A percentile compares a stretch with the other conserved stretches of the same genome.
Conservation (phyloP, 2,113 vertebrate species). For the Eubucco bourcierii region DNA sequence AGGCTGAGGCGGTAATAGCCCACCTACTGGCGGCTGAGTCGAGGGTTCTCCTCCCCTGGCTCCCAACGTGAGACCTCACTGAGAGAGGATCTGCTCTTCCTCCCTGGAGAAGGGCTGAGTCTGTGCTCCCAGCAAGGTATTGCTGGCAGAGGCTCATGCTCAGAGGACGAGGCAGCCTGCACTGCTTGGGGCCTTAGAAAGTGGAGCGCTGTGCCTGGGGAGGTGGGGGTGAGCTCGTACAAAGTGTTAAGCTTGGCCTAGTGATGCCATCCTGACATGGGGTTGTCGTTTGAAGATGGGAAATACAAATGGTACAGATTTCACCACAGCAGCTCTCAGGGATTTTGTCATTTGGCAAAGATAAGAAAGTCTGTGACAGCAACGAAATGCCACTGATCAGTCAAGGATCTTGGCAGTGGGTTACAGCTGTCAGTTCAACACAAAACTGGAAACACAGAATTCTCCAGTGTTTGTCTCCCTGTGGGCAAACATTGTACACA, state of each 20-base stretch:
- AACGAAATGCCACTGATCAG: background rate
- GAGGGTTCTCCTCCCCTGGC: background rate
- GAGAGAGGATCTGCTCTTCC: background rate
- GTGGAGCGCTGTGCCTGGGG: background rate
- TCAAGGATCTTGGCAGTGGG: background rate
- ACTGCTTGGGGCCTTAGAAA: background rate
- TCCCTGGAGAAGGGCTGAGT: background rate
- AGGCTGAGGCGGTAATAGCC: constrained; percentile 60
- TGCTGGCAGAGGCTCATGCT: background rate
- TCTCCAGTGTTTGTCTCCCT: background rate
- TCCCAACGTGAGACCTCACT: background rate
- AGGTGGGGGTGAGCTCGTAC: background rate
- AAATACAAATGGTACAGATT: constrained; percentile 52
- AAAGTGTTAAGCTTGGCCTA: constrained; percentile 58
- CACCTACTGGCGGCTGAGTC: constrained; percentile 34
- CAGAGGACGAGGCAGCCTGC: constrained; percentile 1
- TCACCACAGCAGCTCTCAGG: constrained; percentile 4
- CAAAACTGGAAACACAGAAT: background rate
- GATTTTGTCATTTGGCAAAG: background rate
- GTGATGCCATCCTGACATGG: constrained; percentile 61
- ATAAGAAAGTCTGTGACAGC: background rate
- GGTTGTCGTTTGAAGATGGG: constrained; percentile 67
- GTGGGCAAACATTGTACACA: background rate
- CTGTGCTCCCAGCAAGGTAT: background rate
- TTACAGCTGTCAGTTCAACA: background rate